These are phyloP conservation scores for Andrena dorsata DNA, from an alignment of 2,888 invertebrate species.

Conservation along the genomic window DNA sequence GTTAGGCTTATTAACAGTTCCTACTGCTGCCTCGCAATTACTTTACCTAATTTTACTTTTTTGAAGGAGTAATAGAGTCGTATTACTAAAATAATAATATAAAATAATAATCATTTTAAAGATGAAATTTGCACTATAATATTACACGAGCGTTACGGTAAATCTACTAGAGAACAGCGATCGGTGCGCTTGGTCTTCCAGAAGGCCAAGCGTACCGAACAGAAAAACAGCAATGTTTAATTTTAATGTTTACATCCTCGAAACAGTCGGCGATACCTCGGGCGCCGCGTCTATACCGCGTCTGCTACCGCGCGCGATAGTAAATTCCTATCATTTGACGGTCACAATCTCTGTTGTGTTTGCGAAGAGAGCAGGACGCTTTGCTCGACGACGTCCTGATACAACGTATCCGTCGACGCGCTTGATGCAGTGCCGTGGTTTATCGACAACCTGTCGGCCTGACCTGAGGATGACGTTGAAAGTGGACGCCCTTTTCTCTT, in stretches of 20 bases:
- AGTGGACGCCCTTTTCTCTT: constrained; percentile 48
- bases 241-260: neutral
- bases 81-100: too few relatives aligned
- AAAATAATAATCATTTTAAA: too few relatives aligned
- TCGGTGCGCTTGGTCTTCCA: too few relatives aligned
- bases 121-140: too few relatives aligned
- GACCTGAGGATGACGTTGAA: constrained; percentile 49
- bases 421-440: constrained; percentile 64
- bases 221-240: constrained; percentile 8
- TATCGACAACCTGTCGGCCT: constrained; percentile 73
- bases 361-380: constrained; percentile 6
- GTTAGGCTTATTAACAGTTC: too few relatives aligned
- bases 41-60: too few relatives aligned
- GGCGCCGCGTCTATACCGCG: neutral
- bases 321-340: constrained; percentile 1
- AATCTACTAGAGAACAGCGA: neutral
- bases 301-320: neutral
- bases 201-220: too few relatives aligned
- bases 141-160: neutral
- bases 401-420: constrained; percentile 58
- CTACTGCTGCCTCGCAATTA: too few relatives aligned
- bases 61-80: too few relatives aligned
- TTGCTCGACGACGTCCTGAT: constrained; percentile 23
- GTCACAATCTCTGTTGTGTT: neutral
- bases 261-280: neutral